A percentile compares a stretch with the other conserved stretches of the same genome.
Conservation (phyloP, 2,888 invertebrate genomes). For the Caenorhabditis sinica region DNA sequence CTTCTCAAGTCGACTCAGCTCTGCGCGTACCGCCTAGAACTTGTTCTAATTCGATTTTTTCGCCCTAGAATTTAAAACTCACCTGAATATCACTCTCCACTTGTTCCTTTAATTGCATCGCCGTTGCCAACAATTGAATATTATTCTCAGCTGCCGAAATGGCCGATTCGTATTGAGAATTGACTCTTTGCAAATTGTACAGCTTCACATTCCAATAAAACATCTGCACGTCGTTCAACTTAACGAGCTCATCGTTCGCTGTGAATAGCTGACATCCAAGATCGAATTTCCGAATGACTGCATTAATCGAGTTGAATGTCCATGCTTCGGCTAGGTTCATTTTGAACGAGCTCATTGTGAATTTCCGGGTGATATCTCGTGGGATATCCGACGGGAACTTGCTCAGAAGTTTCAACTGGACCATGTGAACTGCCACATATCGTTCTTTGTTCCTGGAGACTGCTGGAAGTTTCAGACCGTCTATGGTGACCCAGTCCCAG, state of each 20-base stretch:
- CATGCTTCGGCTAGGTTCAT: conserved; percentile 76
- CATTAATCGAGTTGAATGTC: conserved; percentile 80
- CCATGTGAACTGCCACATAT: conserved; percentile 78
- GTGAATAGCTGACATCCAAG: conserved; percentile 79
- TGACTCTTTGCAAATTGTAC: conserved; percentile 72
- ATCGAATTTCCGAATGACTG: conserved; percentile 75
- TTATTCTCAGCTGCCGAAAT: conserved; percentile 62
- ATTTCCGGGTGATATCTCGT: conserved; percentile 64
- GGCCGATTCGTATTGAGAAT: conserved; percentile 67
- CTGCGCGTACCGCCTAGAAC: conserved; percentile 45
- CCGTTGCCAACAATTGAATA: conserved; percentile 66
- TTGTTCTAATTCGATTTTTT: neutral
- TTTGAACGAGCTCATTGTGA: conserved; percentile 77
- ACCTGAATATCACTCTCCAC: conserved; percentile 81
- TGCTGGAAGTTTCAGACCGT: conserved; percentile 71
- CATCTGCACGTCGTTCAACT: conserved; percentile 73
- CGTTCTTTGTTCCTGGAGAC: conserved; percentile 66
- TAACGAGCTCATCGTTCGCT: conserved; percentile 77
- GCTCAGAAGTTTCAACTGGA: conserved; percentile 77
- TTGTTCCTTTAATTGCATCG: conserved; percentile 65
- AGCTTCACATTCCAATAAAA: conserved; percentile 81
- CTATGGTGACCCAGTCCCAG: conserved; percentile 72
- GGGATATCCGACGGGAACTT: conserved; percentile 79
- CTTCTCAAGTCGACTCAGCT: conserved; percentile 34
- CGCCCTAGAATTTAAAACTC: neutral